Evolutionary conservation across 2,113 vertebrate species (phyloP).

Genomic region (Phasianus colchicus): DNA sequence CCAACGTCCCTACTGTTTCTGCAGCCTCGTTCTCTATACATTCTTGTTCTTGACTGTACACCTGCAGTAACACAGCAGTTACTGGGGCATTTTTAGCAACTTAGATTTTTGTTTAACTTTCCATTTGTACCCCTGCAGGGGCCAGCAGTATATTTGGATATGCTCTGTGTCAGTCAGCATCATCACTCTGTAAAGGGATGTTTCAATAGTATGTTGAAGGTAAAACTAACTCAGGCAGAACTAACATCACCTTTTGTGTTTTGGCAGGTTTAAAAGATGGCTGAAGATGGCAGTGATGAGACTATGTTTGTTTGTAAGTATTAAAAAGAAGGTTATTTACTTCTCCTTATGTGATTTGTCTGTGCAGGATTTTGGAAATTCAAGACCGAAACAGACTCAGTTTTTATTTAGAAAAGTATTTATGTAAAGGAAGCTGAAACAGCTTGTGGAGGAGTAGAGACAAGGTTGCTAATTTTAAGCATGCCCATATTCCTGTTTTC

Average conservation of each 20-base stretch:
- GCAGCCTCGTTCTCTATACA: neutral
- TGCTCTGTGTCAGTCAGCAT: neutral
- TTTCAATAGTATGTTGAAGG: neutral
- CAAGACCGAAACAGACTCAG: neutral
- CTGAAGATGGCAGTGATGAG: conserved; percentile 85
- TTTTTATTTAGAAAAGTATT: conserved; percentile 4
- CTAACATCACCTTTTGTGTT: conserved; percentile 38
- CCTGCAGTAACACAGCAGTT: neutral
- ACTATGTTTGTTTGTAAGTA: conserved; percentile 90
- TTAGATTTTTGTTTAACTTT: neutral
- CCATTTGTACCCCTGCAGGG: neutral
- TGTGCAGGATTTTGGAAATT: neutral
- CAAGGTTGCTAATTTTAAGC: conserved; percentile 1
- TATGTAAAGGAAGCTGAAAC: neutral
- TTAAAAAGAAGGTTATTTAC: neutral
- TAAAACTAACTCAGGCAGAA: neutral
- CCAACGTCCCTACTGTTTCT: neutral
- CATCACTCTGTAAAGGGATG: neutral
- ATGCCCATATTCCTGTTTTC: neutral
- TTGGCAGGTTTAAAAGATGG: conserved; percentile 82
- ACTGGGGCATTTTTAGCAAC: neutral
- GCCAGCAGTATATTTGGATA: neutral
- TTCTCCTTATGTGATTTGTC: neutral
- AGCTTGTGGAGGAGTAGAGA: neutral
- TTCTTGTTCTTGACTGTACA: too few relatives aligned